Evolutionary conservation across 92 coral and sea anemone genomes (phyloP).

Genomic region (Porites divaricata): DNA sequence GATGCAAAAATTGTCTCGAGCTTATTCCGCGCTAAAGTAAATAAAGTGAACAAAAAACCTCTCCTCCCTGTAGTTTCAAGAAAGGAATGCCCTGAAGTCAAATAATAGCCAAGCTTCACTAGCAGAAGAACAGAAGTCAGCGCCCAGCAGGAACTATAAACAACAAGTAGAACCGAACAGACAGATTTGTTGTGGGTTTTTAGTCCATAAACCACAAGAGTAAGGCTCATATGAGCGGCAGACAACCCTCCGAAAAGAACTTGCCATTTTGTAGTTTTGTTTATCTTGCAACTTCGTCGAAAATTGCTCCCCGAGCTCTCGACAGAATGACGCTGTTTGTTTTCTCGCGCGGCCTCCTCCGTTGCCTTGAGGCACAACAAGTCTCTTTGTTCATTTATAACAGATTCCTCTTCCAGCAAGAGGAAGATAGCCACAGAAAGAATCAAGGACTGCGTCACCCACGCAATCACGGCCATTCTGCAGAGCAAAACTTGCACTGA

Average conservation of each 20-base stretch:
- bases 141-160: slow-evolving; percentile 19
- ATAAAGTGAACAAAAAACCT: not conserved
- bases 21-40: not conserved
- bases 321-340: not conserved
- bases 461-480: slow-evolving; percentile 7
- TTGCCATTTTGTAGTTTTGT: slow-evolving; percentile 29
- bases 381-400: not conserved
- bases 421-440: slow-evolving; percentile 23
- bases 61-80: not conserved
- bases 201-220: not conserved
- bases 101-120: not conserved
- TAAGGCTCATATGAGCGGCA: not conserved
- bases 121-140: not conserved
- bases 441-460: slow-evolving; percentile 19
- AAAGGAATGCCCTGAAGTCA: not conserved
- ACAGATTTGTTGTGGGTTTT: slow-evolving; percentile 16
- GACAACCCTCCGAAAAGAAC: slow-evolving; percentile 10
- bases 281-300: not conserved
- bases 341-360: not conserved
- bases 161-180: not conserved
- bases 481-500: not conserved
- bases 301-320: not conserved
- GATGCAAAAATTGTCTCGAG: not conserved
- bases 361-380: not conserved
- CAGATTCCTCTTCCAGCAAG: slow-evolving; percentile 26